Conservation (phyloP, 1,140 invertebrate genomes). For the Euura saliciscinereae region DNA sequence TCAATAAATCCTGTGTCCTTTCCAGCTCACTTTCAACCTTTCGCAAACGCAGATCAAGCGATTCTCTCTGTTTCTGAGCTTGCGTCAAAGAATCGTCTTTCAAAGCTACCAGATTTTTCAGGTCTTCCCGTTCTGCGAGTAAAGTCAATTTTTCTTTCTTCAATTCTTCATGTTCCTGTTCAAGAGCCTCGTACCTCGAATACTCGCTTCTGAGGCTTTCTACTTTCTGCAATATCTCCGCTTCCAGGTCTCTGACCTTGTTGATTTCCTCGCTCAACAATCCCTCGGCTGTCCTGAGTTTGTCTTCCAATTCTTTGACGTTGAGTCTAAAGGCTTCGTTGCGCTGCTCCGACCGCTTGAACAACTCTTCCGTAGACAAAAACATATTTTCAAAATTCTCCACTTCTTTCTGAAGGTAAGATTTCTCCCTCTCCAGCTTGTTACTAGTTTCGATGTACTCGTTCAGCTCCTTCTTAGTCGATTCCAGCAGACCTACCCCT, state of each 20-base stretch:
- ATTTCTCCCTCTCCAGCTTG: background rate
- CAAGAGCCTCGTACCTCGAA: background rate
- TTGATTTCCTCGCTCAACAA: background rate
- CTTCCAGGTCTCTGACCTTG: slow-evolving; percentile 3
- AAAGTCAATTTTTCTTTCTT: background rate
- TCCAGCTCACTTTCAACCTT: background rate
- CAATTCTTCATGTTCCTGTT: background rate
- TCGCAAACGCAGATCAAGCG: background rate
- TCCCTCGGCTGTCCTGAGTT: background rate
- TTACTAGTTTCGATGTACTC: background rate
- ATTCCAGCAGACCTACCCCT: background rate
- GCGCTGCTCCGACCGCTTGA: slow-evolving; percentile 15
- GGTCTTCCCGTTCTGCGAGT: background rate
- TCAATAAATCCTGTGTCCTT: background rate
- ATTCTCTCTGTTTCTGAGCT: background rate
- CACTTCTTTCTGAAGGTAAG: slow-evolving; percentile 12
- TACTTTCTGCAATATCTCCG: background rate
- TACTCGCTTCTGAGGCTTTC: background rate
- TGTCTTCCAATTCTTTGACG: background rate
- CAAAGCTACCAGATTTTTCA: background rate
- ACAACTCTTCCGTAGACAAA: background rate
- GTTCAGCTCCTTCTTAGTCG: background rate
- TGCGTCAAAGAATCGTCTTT: background rate
- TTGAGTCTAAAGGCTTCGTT: slow-evolving; percentile 23
- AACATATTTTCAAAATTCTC: background rate